Evolutionary conservation across 2,888 invertebrate genomes (phyloP).

Genomic region (Invenusta paracnida): DNA sequence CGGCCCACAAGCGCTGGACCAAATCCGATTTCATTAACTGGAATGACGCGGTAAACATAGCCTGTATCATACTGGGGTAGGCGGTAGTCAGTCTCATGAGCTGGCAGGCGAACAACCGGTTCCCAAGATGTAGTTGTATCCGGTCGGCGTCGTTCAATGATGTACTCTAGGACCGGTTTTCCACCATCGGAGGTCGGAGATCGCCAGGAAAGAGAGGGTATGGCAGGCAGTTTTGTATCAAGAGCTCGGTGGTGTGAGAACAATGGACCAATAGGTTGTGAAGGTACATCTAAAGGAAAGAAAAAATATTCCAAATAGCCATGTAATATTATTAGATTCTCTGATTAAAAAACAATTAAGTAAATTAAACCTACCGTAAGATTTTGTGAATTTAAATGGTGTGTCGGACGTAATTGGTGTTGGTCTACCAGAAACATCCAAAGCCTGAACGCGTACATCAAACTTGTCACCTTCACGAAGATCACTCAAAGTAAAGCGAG

Average conservation of each 20-base stretch:
- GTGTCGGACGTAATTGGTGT: background rate
- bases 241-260: background rate
- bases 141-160: conserved; percentile 53
- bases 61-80: background rate
- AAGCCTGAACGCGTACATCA: background rate
- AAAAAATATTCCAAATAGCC: too few species aligned
- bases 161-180: conserved; percentile 54
- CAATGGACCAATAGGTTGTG: conserved; percentile 18
- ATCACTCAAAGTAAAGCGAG: background rate
- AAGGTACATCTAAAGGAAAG: conserved; percentile 16
- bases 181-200: conserved; percentile 57
- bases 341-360: background rate
- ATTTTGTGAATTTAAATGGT: background rate
- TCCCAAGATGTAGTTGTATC: conserved; percentile 36
- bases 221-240: too few species aligned
- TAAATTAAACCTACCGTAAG: background rate
- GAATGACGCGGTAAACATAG: conserved; percentile 24
- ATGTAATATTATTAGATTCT: background rate
- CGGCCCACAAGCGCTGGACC: background rate
- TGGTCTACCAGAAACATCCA: background rate
- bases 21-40: conserved; percentile 16
- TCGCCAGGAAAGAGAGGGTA: conserved; percentile 50
- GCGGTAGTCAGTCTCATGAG: background rate
- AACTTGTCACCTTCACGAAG: background rate
- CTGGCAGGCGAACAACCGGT: conserved; percentile 2